Evolutionary conservation across 2,113 vertebrate species (phyloP).

Genomic region (Chaetops frenatus): DNA sequence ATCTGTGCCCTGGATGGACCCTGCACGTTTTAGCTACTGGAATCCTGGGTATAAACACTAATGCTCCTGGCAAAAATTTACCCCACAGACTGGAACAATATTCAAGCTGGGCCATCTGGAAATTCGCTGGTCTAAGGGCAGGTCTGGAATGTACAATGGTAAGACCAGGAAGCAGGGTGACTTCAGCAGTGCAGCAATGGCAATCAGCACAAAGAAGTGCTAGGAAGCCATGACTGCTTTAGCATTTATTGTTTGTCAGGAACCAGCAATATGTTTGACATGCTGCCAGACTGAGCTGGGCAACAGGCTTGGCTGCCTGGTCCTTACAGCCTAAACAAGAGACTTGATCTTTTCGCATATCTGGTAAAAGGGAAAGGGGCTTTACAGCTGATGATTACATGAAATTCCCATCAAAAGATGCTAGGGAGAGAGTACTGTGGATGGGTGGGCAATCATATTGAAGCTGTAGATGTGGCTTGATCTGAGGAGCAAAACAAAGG

Average conservation of each 20-base stretch:
- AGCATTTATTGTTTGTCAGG: background rate
- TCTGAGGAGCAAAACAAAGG: background rate
- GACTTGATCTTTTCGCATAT: background rate
- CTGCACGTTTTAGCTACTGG: background rate
- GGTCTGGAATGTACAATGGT: background rate
- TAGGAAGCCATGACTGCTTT: background rate
- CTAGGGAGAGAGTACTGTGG: background rate
- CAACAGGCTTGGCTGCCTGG: background rate
- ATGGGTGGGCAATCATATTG: background rate
- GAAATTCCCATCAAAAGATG: background rate
- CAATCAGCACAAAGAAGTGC: background rate
- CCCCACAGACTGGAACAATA: background rate
- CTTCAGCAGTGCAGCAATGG: background rate
- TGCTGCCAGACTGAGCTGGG: background rate
- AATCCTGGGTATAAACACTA: background rate
- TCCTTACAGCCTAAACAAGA: background rate
- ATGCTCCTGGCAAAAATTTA: background rate
- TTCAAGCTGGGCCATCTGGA: background rate
- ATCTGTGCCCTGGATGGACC: background rate
- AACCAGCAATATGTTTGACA: background rate
- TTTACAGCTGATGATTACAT: background rate
- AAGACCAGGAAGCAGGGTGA: background rate
- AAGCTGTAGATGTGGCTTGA: background rate
- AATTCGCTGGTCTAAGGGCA: background rate
- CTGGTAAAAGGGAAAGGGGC: background rate